Evolutionary conservation across 2,888 invertebrate genomes (phyloP).

Genomic region (Tyria jacobaeae): DNA sequence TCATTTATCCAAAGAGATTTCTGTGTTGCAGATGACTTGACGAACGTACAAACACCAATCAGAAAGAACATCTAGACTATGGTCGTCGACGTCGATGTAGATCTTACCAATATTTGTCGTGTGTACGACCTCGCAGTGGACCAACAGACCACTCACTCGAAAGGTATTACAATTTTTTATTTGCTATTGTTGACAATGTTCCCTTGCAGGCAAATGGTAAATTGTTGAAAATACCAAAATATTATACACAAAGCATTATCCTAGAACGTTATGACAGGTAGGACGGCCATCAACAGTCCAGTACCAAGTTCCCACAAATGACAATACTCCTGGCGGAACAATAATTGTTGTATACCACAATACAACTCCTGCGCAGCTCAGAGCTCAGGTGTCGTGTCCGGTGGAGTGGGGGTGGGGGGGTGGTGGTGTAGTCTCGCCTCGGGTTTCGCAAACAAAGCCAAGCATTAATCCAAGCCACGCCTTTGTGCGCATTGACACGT

Average conservation of each 20-base stretch:
- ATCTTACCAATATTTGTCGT: no score
- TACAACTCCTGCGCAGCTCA: slow-evolving; percentile 13
- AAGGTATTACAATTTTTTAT: no score
- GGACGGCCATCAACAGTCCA: slow-evolving; percentile 15
- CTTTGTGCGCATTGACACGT: slow-evolving; percentile 41
- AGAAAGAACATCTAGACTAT: no score
- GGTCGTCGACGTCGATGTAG: no score
- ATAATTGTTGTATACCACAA: slow-evolving; percentile 13
- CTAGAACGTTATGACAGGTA: slow-evolving; percentile 18
- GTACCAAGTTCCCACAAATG: slow-evolving; percentile 20
- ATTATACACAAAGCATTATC: slow-evolving; percentile 6
- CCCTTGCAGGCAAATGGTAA: no score
- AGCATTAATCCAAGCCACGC: slow-evolving; percentile 42
- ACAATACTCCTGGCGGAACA: slow-evolving; percentile 10
- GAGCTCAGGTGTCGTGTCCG: slow-evolving; percentile 28
- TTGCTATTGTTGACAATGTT: no score
- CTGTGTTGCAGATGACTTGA: no score
- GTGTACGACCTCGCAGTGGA: no score
- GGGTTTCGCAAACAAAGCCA: slow-evolving; percentile 37
- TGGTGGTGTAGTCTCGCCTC: slow-evolving; percentile 23
- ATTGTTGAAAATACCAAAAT: background rate
- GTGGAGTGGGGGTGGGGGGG: background rate
- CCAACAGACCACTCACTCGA: no score
- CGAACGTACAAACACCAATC: no score
- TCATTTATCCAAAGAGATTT: no score